Base-by-base conservation (phyloP, 1,140 invertebrate species). In the Thereuonema tuberculata region DNA sequence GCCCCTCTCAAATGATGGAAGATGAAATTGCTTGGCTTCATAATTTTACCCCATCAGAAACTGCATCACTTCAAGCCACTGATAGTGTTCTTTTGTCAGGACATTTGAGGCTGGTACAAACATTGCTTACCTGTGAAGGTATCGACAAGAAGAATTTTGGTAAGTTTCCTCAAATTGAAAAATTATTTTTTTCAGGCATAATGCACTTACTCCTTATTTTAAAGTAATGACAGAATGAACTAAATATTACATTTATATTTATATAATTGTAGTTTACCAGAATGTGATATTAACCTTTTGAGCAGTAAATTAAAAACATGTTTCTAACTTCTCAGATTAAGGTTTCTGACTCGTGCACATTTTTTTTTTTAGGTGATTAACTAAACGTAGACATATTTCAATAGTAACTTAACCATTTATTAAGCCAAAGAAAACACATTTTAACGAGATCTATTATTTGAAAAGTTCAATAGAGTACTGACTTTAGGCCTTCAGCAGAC, bases 1-100 rank as follows among this genome's bases (percentile, higher is more conserved):
- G 75, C 66, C 65, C 72, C 0, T 58, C 64, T 3, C 66, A 68
- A 21, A 78, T 78, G 76, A 57, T 79, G 31, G 73, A 76, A 50
- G 76, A 80, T 68, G 77, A 80, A 68, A 68, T 77, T 9, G 69
- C 65, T 1, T 79, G 78, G 78, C 65, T 79, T 26, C 66, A 66
- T 26, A 78, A 76, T 58, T 79, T 78, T 68, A 74, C 73, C 1
- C 67, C 72, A 0, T 71, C 72, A 23, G 60, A 56, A 17, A 56
- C 43, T 62, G 2, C 58, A 54, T 52, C 43, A 28, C 15, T 62
- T 58, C 62, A 70, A 64, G 62, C 71, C 56, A 68, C 69, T 27
- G 77, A 79, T 63, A 76, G 76, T 64, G 67, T 71, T 2, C 65
- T 79, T 23, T 61, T 78, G 53, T 73, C 71, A 9, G 78, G 78